Conservation (phyloP, 2,113 vertebrate species). For the Hippolais icterina region DNA sequence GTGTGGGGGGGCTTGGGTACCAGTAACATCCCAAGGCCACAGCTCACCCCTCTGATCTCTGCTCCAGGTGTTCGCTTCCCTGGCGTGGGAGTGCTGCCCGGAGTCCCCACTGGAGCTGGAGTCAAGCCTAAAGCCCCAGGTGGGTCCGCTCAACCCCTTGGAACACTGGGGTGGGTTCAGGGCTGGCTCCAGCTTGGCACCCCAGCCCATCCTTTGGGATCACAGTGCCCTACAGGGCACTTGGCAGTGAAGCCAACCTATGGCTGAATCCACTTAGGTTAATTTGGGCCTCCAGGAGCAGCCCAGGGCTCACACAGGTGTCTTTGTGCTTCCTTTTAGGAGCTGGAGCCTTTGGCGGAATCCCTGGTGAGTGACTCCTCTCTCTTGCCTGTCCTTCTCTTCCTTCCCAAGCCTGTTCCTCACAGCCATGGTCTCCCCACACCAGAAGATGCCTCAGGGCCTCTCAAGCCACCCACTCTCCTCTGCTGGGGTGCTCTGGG, state of each 20-base stretch:
- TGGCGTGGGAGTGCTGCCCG: conserved; percentile 88
- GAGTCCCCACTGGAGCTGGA: conserved; percentile 88
- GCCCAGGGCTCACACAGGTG: neutral
- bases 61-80: conserved; percentile 83
- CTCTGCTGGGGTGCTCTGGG: neutral
- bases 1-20: neutral
- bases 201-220: neutral
- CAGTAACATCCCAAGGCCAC: accelerated
- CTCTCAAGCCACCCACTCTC: neutral
- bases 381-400: neutral
- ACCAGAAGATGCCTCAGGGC: conserved; percentile 16
- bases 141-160: neutral
- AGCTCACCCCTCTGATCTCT: neutral
- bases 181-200: neutral
- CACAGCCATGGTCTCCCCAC: neutral
- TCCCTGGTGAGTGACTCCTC: conserved; percentile 66
- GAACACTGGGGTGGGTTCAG: accelerated
- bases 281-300: neutral
- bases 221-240: neutral
- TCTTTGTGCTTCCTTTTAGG: conserved; percentile 20
- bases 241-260: neutral
- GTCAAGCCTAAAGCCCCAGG: conserved; percentile 86
- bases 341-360: conserved; percentile 75
- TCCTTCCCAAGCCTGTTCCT: conserved; percentile 10
- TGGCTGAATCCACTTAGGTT: neutral